Evolutionary conservation across 2,113 vertebrate genomes (phyloP).

Genomic region (Tauraco erythrolophus): DNA sequence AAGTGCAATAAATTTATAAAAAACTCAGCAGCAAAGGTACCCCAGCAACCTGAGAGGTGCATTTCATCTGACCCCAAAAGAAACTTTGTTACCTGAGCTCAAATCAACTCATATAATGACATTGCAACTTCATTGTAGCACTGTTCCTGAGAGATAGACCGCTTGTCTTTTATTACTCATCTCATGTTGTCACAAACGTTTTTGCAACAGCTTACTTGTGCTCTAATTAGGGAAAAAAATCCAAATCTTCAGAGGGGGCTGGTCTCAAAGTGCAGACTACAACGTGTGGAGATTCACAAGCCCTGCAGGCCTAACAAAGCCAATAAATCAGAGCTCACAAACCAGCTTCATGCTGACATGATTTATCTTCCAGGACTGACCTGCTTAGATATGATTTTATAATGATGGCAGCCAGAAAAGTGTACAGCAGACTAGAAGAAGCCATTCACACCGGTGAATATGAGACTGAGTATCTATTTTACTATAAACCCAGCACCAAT

Average conservation of each 20-base stretch:
- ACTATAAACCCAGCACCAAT: background rate
- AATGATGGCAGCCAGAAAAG: background rate
- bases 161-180: background rate
- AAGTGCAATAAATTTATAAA: background rate
- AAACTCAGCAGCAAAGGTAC: background rate
- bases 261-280: background rate
- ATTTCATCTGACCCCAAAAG: background rate
- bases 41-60: background rate
- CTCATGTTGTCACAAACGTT: background rate
- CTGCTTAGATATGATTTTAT: slow-evolving; percentile 23
- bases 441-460: background rate
- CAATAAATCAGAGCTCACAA: slow-evolving; percentile 34
- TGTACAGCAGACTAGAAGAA: background rate
- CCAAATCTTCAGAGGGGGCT: background rate
- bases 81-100: background rate
- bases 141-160: background rate
- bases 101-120: background rate
- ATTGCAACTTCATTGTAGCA: background rate
- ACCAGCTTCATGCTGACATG: slow-evolving; percentile 1
- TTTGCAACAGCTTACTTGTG: background rate
- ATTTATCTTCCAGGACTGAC: slow-evolving; percentile 19
- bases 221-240: slow-evolving; percentile 8
- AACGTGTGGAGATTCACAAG: background rate
- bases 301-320: slow-evolving; percentile 3
- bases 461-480: background rate